Percentiles rank a stretch among this genome's conserved stretches.
phyloP scores from a whole-genome alignment of 2,888 invertebrate genomes.

The Glyphotaelius pellucidus region DNA sequence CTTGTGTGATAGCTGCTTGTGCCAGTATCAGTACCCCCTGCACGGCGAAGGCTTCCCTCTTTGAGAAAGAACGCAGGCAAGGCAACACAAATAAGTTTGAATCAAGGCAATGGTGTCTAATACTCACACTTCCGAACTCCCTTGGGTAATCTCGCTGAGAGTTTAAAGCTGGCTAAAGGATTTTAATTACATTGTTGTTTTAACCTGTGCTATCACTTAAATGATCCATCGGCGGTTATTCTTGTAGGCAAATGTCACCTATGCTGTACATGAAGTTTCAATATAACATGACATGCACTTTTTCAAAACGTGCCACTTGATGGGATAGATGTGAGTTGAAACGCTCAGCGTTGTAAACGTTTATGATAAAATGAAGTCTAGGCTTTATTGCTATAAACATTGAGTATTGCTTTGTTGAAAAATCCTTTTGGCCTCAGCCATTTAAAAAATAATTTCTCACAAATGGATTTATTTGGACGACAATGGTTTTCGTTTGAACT shows the following conservation, averaged over 20 bases:
- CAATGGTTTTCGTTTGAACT: neutral
- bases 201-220: too few relatives aligned
- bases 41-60: neutral
- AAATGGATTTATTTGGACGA: neutral
- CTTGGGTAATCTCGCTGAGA: neutral
- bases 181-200: neutral
- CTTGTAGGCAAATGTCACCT: too few relatives aligned
- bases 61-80: neutral
- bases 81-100: neutral
- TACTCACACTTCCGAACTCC: neutral
- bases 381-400: neutral
- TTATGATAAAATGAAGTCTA: neutral
- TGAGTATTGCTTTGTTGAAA: neutral
- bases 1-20: neutral
- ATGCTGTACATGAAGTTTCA: too few relatives aligned
- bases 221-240: too few relatives aligned
- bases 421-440: neutral
- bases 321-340: too few relatives aligned
- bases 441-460: neutral
- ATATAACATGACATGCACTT: too few relatives aligned
- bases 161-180: neutral
- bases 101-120: neutral
- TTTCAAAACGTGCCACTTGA: too few relatives aligned
- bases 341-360: neutral
- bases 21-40: neutral